Conservation (phyloP, 1,140 invertebrate genomes). For the Ostrea edulis region DNA sequence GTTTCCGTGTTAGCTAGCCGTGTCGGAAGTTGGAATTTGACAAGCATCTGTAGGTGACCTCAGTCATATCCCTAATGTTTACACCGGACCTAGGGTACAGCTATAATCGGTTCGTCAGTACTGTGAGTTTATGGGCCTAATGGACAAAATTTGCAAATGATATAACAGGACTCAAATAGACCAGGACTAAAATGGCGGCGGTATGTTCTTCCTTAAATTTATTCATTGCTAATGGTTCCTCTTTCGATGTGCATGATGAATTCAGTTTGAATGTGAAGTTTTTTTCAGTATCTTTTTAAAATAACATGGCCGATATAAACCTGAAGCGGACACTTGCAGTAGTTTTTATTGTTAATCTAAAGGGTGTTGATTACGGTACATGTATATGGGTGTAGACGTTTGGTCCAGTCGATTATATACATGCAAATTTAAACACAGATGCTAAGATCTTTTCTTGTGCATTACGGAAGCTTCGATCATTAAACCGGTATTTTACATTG, state of each 20-base stretch:
- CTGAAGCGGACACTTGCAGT: too few species aligned
- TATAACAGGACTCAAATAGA: background rate
- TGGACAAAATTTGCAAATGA: background rate
- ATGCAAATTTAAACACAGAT: too few species aligned
- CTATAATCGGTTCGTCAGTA: background rate
- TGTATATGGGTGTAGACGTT: too few species aligned
- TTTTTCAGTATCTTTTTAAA: background rate
- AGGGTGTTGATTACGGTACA: too few species aligned
- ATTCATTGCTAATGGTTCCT: background rate
- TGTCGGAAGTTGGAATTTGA: slow-evolving; percentile 23
- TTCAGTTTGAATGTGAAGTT: background rate
- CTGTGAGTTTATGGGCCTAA: background rate
- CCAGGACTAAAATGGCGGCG: slow-evolving; percentile 4
- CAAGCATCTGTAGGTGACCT: background rate
- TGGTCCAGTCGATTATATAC: too few species aligned
- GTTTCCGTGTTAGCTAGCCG: slow-evolving; percentile 15
- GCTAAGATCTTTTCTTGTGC: too few species aligned
- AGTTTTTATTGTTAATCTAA: too few species aligned
- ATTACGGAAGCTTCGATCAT: too few species aligned
- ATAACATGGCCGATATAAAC: too few species aligned
- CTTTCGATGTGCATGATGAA: background rate
- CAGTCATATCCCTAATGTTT: slow-evolving; percentile 12
- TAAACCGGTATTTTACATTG: too few species aligned
- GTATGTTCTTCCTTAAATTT: background rate
- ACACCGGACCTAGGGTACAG: background rate